Evolutionary conservation across 2,888 invertebrate species (phyloP), one percentile per base, ranked within the genome.

Genomic region (Rhagonycha lutea): DNA sequence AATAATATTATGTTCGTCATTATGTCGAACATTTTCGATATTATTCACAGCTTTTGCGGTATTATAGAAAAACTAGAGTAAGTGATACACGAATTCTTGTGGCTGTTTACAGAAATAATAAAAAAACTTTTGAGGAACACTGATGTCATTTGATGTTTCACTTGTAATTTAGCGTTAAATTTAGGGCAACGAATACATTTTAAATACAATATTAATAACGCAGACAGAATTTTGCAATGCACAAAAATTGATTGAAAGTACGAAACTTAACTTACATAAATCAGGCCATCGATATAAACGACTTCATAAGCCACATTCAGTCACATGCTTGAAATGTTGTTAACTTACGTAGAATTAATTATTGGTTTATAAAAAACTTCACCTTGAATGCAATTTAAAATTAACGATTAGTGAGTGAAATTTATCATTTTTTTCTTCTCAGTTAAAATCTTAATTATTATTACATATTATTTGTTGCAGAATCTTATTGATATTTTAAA

Each of bases 401-500:
- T 47, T 47, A 47, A n/a, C 47, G 7, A n/a, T 47, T 47, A n/a
- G 7, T 2, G n/a, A 47, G 47, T 47, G n/a, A n/a, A 7, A 47
- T 47, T 47, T 47, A 47, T n/a, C n/a, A 7, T n/a, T 8, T n/a
- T 47, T 47, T 47, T 18, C 18, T 47, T 47, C n/a, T 12, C 7
- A n/a, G 2, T n/a, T 47, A 3, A 47, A 47, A 0, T n/a, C n/a
- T 47, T n/a, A 47, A 47, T n/a, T n/a, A 47, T n/a, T 47, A 18
- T n/a, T 14, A 14, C 12, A 29, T 18, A 18, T 18, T n/a, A 26
- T 82, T 78, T 81, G 81, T 88, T 86, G 18, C 89, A 92, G 92
- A 90, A 90, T 77, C 78, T 87, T 24, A 82, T 87, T 62, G 81
- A 85, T 67, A 80, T 86, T 8, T 78, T 87, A 68, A 86, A 87